These are phyloP conservation scores for Channa argus DNA, from an alignment of 2,113 vertebrate species.

Conservation along the genomic window DNA sequence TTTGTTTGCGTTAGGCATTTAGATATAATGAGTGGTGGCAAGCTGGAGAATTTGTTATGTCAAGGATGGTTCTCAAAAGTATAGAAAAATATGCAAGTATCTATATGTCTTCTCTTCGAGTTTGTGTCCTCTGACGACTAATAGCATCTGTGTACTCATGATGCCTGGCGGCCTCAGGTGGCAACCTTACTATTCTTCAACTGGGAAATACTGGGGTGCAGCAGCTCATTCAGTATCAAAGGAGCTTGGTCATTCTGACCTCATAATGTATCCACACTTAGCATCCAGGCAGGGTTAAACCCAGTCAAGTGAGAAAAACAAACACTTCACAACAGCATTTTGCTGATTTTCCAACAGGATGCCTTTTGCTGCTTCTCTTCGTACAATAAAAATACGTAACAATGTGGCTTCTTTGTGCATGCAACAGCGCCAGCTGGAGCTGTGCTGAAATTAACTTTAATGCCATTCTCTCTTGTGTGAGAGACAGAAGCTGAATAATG, in stretches of 20 bases:
- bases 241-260: conserved; percentile 70
- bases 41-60: too few species aligned
- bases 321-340: conserved; percentile 29
- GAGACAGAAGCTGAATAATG: conserved; percentile 67
- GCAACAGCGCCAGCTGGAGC: conserved; percentile 55
- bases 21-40: too few species aligned
- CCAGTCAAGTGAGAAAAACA: conserved; percentile 51
- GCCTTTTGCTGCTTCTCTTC: conserved; percentile 20
- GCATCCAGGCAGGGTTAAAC: conserved; percentile 43
- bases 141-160: conserved; percentile 12
- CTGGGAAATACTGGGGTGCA: conserved; percentile 38
- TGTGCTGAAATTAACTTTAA: conserved; percentile 69
- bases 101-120: background rate
- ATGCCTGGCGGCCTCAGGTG: conserved; percentile 38
- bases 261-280: conserved; percentile 34
- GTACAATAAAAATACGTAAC: conserved; percentile 35
- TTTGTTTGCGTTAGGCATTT: too few species aligned
- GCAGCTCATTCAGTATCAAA: conserved; percentile 65
- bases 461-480: conserved; percentile 72
- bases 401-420: conserved; percentile 47
- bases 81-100: background rate
- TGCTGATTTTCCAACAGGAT: conserved; percentile 27
- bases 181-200: conserved; percentile 44
- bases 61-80: too few species aligned
- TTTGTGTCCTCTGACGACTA: background rate